Conservation (phyloP, 2,888 invertebrate genomes). For the Drosophila paramelanica region DNA sequence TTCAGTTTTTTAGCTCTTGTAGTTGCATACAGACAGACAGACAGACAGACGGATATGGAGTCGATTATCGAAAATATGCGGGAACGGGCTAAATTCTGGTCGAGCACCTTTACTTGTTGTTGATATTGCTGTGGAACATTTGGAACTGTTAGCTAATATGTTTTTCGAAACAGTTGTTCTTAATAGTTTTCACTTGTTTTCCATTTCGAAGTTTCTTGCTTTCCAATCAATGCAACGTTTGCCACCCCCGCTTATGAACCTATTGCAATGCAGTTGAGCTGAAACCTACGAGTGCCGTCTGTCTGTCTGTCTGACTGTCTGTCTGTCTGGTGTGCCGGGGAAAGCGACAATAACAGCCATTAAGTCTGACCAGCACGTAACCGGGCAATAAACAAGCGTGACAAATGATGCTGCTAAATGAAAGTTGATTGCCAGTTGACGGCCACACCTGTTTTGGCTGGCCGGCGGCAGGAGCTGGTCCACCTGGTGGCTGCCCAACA, state of each 20-base stretch:
- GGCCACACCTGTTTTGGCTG: constrained; percentile 69
- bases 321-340: constrained; percentile 5
- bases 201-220: neutral
- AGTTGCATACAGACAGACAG: no score
- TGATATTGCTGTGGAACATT: neutral
- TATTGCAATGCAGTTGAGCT: neutral
- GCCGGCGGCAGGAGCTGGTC: constrained; percentile 7
- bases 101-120: neutral
- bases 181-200: neutral
- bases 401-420: constrained; percentile 85
- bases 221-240: constrained; percentile 28
- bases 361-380: constrained; percentile 74
- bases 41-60: no score
- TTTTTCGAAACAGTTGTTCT: neutral
- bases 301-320: neutral
- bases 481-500: constrained; percentile 3
- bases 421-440: constrained; percentile 84
- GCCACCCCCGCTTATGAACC: neutral
- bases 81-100: no score
- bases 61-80: no score
- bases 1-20: no score
- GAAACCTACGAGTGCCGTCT: neutral
- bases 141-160: neutral
- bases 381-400: constrained; percentile 82
- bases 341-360: constrained; percentile 71